Conservation (phyloP, 2,888 invertebrate species). For the Rotaria magnacalcarata region DNA sequence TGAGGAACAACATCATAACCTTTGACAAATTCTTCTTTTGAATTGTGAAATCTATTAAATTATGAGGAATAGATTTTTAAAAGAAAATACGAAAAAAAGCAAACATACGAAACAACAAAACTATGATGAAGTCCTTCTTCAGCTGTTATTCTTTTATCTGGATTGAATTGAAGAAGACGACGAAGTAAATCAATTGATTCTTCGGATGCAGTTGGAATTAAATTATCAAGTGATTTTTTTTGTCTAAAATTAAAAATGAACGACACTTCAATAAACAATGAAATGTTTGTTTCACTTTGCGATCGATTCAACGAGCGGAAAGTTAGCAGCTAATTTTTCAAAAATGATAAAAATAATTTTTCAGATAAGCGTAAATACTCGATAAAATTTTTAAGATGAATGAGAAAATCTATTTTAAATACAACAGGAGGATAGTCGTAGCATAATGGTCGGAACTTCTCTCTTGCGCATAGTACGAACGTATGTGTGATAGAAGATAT, state of each 20-base stretch:
- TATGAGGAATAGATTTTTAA: too few species aligned
- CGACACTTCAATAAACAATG: not conserved
- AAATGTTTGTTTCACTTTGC: too few species aligned
- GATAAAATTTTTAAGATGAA: too few species aligned
- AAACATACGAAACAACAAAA: conserved; percentile 72
- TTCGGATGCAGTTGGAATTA: conserved; percentile 64
- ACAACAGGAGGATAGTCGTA: too few species aligned
- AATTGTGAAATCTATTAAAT: conserved; percentile 69
- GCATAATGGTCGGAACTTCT: too few species aligned
- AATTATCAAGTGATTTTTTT: conserved; percentile 63
- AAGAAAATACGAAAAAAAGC: not conserved
- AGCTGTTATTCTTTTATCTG: conserved; percentile 77
- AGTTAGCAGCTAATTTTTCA: too few species aligned
- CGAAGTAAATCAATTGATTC: conserved; percentile 78
- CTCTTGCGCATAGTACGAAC: too few species aligned
- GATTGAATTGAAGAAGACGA: conserved; percentile 79
- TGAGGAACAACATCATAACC: conserved; percentile 75
- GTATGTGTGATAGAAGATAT: too few species aligned
- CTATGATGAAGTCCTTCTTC: conserved; percentile 77
- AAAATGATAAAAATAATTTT: too few species aligned
- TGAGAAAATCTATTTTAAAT: too few species aligned
- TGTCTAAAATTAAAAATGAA: conserved; percentile 48
- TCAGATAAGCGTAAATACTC: too few species aligned
- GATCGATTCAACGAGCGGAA: too few species aligned
- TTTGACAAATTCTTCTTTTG: conserved; percentile 71